These are phyloP conservation scores for Erythrolamprus reginae DNA, from an alignment of 2,113 vertebrate genomes.

Conservation along the genomic window DNA sequence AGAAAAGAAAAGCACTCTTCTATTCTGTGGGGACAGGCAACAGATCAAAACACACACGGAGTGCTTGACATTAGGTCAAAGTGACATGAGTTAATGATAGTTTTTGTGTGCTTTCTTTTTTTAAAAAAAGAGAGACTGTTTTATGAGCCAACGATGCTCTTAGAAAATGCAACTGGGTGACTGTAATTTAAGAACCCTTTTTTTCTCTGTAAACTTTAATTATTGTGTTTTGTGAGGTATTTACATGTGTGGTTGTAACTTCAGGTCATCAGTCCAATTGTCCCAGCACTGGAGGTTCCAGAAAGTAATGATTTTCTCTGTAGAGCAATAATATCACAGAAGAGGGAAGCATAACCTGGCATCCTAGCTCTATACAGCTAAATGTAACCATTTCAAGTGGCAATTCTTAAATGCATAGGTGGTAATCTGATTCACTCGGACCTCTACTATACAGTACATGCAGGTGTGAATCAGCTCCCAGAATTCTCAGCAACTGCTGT, in stretches of 20 bases:
- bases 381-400: not conserved
- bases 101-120: not conserved
- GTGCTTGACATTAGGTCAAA: not conserved
- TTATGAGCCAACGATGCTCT: rapidly evolving
- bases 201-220: rapidly evolving
- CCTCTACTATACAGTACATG: not conserved
- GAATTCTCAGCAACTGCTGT: not conserved
- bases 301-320: not conserved
- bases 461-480: not conserved
- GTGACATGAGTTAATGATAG: rapidly evolving
- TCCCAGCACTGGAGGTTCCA: not conserved
- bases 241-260: not conserved
- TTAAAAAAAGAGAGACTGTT: not conserved
- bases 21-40: not conserved
- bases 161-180: rapidly evolving
- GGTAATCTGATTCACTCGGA: not conserved
- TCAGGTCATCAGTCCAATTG: not conserved
- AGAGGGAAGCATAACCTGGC: not conserved
- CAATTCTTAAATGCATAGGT: not conserved
- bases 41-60: not conserved
- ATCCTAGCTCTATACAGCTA: not conserved
- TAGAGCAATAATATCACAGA: not conserved
- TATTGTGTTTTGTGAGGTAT: not conserved
- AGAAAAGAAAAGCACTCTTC: not conserved
- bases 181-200: not conserved